Base-by-base conservation (phyloP, 2,113 vertebrate species). In the Syrrhaptes paradoxus region DNA sequence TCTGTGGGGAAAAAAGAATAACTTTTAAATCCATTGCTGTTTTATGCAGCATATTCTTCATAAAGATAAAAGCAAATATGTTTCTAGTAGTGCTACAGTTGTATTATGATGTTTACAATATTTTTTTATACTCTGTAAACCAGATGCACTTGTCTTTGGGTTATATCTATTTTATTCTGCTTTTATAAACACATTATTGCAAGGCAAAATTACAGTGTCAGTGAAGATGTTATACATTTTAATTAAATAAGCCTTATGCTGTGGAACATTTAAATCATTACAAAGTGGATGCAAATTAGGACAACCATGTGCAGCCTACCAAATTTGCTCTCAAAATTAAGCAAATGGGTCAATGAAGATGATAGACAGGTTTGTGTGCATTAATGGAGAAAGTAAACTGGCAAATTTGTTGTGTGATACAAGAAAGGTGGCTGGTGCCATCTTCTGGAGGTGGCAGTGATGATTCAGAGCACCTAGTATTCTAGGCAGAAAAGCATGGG, bases 351-450 rank as follows among this genome's bases (percentile, higher is more conserved):
- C 26, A 59, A 29, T 38, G 46, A 89, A 65, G 18, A 70, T 17
- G 19, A 73, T 36, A 9, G 26, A 46, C 46, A 45, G 21, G 41
- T 36, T 87, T 63, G 3, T 62, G 45, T 46, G 17, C 14, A 7
- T 46, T 89, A 66, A 54, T 48, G 4, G 18, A 62, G 43, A 87
- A 36, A 73, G 9, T n/a, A 43, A 41, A 81, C 48, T 29, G 24
- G 19, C 31, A 67, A 62, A 75, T 41, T 6, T 95, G 6, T 59
- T 75, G 57, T 25, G 32, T 62, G 54, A 17, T 51, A 43, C 34
- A 76, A n/a, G 45, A 41, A 89, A 68, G 74, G 58, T 51, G 62
- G 3, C 78, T 96, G 54, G 58, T 97, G 95, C 93, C 96, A 96
- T 83, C 95, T 95, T 85, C 91, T 96, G 95, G 93, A 94, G 49